Conservation (phyloP, 2,113 vertebrate species). For the Seriola rivoliana region DNA sequence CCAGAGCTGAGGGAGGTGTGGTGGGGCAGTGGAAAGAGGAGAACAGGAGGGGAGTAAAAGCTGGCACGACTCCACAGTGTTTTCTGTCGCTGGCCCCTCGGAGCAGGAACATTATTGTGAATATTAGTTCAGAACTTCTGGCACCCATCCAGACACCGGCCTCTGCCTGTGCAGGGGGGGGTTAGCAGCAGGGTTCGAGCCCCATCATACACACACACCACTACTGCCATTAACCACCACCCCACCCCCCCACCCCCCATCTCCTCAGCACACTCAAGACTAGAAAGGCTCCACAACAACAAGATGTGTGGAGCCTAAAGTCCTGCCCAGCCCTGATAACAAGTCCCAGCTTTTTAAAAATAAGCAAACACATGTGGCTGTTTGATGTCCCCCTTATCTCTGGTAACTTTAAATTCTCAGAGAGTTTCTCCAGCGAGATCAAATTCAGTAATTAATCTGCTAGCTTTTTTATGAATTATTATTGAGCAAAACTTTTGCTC, state of each 20-base stretch:
- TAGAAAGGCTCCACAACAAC: slow-evolving; percentile 81
- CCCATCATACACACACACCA: slow-evolving; percentile 55
- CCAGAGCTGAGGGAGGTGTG: slow-evolving; percentile 59
- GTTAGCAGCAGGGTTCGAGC: slow-evolving; percentile 72
- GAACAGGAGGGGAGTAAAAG: slow-evolving; percentile 66
- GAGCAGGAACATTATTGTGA: slow-evolving; percentile 78
- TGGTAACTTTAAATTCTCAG: slow-evolving; percentile 80
- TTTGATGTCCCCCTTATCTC: slow-evolving; percentile 89
- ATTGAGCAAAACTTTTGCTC: slow-evolving; percentile 73
- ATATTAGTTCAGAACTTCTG: slow-evolving; percentile 82
- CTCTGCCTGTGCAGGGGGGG: slow-evolving; percentile 54
- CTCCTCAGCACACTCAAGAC: slow-evolving; percentile 68
- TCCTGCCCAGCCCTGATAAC: slow-evolving; percentile 90
- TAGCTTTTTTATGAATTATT: slow-evolving; percentile 69
- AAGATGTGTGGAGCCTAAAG: slow-evolving; percentile 80
- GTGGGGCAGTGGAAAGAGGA: slow-evolving; percentile 54
- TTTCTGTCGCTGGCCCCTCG: slow-evolving; percentile 68
- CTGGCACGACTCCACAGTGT: slow-evolving; percentile 78
- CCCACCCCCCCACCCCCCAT: slow-evolving; percentile 44
- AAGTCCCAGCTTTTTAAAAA: slow-evolving; percentile 89
- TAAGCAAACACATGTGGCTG: slow-evolving; percentile 90
- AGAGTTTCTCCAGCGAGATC: slow-evolving; percentile 78
- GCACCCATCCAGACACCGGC: slow-evolving; percentile 76
- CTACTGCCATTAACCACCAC: slow-evolving; percentile 61
- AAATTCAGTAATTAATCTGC: slow-evolving; percentile 84